phyloP scores from a whole-genome alignment of 2,113 vertebrate genomes.

The Mus spicilegus region DNA sequence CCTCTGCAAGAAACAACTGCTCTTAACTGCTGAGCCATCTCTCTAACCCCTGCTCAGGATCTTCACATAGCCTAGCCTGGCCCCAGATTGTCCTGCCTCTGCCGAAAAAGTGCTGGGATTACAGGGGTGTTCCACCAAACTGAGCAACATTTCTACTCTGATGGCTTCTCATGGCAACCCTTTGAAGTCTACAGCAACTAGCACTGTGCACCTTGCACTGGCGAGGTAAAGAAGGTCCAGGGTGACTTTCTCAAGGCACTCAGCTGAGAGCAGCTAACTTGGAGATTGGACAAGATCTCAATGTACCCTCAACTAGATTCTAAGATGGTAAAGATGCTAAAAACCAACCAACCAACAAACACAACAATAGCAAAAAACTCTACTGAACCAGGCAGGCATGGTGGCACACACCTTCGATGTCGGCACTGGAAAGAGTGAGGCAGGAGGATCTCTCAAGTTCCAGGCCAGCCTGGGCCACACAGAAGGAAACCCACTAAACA shows the following conservation, averaged over 20 bases:
- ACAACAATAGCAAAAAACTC: background rate
- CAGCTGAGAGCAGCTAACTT: background rate
- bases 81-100: too few relatives aligned
- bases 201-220: background rate
- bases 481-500: background rate
- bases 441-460: background rate
- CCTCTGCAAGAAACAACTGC: background rate
- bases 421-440: too few relatives aligned
- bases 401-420: too few relatives aligned
- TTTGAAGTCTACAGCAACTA: background rate
- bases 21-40: background rate
- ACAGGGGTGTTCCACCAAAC: background rate
- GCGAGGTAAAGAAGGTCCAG: background rate
- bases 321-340: constrained; percentile 4
- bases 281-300: constrained; percentile 27
- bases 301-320: constrained; percentile 11
- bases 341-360: background rate
- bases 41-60: background rate
- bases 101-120: background rate
- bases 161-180: background rate
- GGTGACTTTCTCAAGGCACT: background rate
- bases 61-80: background rate
- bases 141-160: background rate
- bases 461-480: background rate
- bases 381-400: background rate